These are phyloP conservation scores for Chloroclysta siterata DNA, from an alignment of 2,888 invertebrate genomes.

Conservation along the genomic window DNA sequence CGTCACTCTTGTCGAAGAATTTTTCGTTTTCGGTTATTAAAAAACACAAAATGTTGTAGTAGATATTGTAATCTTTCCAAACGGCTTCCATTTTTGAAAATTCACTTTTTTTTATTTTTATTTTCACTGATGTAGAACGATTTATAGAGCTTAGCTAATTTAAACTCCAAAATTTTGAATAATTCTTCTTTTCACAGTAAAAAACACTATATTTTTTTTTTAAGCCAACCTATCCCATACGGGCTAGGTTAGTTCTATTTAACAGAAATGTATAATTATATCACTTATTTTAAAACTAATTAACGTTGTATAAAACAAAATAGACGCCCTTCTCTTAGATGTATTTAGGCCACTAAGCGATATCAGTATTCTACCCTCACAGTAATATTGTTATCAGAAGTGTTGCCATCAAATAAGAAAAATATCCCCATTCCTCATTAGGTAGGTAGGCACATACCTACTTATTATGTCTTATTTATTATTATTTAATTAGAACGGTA, in stretches of 20 bases:
- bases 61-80: conserved; percentile 68
- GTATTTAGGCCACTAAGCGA: conserved; percentile 30
- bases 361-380: conserved; percentile 28
- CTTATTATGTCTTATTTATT: too few species aligned
- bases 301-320: conserved; percentile 3
- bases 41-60: conserved; percentile 72
- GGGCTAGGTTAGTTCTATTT: conserved; percentile 7
- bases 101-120: neutral
- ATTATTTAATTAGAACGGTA: too few species aligned
- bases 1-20: conserved; percentile 68
- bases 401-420: conserved; percentile 14
- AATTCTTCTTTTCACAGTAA: too few species aligned
- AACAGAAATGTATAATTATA: neutral
- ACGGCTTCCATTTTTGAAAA: conserved; percentile 60
- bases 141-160: too few species aligned
- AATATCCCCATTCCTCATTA: neutral
- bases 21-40: conserved; percentile 76
- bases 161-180: too few species aligned
- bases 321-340: conserved; percentile 20
- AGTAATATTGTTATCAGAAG: conserved; percentile 15
- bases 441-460: neutral
- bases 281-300: conserved; percentile 7
- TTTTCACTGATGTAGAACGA: too few species aligned
- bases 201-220: neutral
- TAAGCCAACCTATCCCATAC: conserved; percentile 7